These are phyloP conservation scores for Polydrusus pterygomalis DNA, from an alignment of 2,888 invertebrate species.

Conservation along the genomic window DNA sequence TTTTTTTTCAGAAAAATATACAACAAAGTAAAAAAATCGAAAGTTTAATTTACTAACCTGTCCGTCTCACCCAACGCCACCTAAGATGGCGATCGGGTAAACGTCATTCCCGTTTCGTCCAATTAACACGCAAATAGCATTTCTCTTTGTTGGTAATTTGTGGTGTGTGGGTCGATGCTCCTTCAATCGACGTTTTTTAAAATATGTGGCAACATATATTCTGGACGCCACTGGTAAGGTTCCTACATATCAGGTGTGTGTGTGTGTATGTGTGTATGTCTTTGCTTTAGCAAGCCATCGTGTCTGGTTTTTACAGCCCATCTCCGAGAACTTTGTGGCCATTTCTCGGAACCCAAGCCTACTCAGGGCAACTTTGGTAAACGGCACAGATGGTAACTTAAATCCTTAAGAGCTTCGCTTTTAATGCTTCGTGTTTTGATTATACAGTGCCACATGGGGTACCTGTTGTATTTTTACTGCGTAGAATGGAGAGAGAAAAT, in stretches of 20 bases:
- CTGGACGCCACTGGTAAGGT: constrained; percentile 44
- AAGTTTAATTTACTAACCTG: no score
- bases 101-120: no score
- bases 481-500: constrained; percentile 36
- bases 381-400: constrained; percentile 56
- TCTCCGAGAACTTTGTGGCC: constrained; percentile 66
- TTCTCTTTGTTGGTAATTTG: no score
- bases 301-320: constrained; percentile 62
- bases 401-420: constrained; percentile 54
- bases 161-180: no score
- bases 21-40: no score
- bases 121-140: no score
- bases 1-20: no score
- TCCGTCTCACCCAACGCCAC: no score
- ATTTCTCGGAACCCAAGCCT: constrained; percentile 66
- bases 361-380: constrained; percentile 57
- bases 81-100: no score
- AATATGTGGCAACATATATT: neutral
- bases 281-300: constrained; percentile 57
- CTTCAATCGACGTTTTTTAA: no score
- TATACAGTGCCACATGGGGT: constrained; percentile 53
- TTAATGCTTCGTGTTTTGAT: constrained; percentile 54
- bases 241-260: constrained; percentile 54
- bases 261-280: constrained; percentile 46
- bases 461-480: constrained; percentile 46